phyloP scores from a whole-genome alignment of 2,113 vertebrate genomes.

The Larimichthys crocea region DNA sequence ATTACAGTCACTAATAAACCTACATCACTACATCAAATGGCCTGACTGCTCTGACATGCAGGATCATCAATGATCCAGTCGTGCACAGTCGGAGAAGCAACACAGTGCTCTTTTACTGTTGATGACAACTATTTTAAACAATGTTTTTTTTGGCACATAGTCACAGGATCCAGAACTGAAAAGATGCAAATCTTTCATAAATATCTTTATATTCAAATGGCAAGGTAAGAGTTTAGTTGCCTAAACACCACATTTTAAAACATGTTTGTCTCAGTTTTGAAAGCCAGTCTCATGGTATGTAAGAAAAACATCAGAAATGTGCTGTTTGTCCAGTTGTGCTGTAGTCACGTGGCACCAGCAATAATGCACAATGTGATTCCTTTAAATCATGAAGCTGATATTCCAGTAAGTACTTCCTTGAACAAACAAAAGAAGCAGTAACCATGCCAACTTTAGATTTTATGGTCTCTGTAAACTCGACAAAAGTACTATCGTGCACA shows the following conservation, averaged over 20 bases:
- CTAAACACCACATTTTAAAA: not conserved
- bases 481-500: not conserved
- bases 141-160: not conserved
- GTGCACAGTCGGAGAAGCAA: not conserved
- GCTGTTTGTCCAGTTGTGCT: not conserved
- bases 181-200: not conserved
- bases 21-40: not conserved
- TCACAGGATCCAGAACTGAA: not conserved
- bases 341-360: not conserved
- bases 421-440: constrained; percentile 1
- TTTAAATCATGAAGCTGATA: constrained; percentile 1
- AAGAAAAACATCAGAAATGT: not conserved
- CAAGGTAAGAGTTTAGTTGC: not conserved
- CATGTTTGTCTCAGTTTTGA: not conserved
- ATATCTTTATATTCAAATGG: not conserved
- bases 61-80: constrained; percentile 5
- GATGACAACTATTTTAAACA: not conserved
- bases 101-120: not conserved
- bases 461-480: not conserved
- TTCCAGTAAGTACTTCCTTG: constrained; percentile 59
- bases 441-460: not conserved
- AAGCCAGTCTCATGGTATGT: not conserved
- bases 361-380: constrained; percentile 10
- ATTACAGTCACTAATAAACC: not conserved
- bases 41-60: not conserved